Base-by-base conservation (phyloP, 1,140 invertebrate genomes). In the Adelges cooleyi region DNA sequence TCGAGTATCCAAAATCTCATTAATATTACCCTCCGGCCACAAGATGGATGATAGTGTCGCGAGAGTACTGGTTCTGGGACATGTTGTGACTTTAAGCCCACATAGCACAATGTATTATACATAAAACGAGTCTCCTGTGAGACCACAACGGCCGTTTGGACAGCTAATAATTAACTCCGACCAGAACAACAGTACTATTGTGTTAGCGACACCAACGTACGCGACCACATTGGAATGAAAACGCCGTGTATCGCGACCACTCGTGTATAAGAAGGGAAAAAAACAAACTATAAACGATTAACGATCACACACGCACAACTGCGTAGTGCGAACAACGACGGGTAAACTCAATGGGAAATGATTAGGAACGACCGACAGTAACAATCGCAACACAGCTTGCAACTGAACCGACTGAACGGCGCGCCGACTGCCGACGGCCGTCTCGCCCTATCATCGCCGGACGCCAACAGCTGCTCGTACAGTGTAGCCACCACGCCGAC, bases 1-100 rank as follows among this genome's bases (percentile, higher is more conserved):
- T 25, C 33, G 18, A 22, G 46, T 8, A 9, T 25, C 15, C 68
- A 69, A 66, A 69, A 67, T 65, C n/a, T n/a, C n/a, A n/a, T n/a
- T n/a, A 69, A 75, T 79, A 85, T 81, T 79, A 91, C 89, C 88
- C 88, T 80, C 89, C 89, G 74, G 87, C 87, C 69, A 91, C 80
- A 70, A 92, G 81, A 78, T 92, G 88, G 77, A 90, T 88, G 66
- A 89, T 79, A 69, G 87, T 87, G 78, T 90, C 87, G 75, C 81
- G 80, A 77, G 65, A 59, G n/a, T 66, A 10, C 40, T 56, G 51
- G 0, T 29, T 25, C 18, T 44, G 46, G 3, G 66, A 59, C 66
- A 67, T 76, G 70, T 67, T 53, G 62, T 33, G 17, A 11, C 29
- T 36, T 23, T 23, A 48, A 22, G 8, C 13, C 1, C 3, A 50